Conservation (phyloP, 2,797 vertebrate species). For the Meriones psammophilus region DNA sequence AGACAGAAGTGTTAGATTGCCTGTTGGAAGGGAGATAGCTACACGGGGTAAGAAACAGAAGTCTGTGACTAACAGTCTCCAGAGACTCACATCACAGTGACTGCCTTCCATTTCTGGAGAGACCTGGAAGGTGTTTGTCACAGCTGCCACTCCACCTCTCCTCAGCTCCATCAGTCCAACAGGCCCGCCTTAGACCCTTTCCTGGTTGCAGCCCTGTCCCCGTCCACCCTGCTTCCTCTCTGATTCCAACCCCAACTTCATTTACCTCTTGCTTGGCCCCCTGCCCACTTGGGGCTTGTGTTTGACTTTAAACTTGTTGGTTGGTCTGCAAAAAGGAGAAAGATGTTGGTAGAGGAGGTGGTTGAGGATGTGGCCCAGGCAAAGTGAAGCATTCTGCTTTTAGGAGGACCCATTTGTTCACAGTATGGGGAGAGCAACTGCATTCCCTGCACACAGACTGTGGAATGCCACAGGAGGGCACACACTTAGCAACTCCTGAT, state of each 20-base stretch:
- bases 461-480: neutral
- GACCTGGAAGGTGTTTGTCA: constrained; percentile 24
- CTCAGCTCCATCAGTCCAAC: neutral
- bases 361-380: neutral
- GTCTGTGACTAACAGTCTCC: neutral
- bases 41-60: neutral
- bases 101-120: neutral
- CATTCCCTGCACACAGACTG: neutral
- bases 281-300: constrained; percentile 84
- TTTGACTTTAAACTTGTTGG: constrained; percentile 86
- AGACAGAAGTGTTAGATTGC: neutral
- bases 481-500: neutral
- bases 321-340: constrained; percentile 88
- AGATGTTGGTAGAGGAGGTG: constrained; percentile 58
- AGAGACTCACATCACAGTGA: neutral
- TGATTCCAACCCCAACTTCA: constrained; percentile 56
- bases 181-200: neutral
- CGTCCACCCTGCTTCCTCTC: neutral
- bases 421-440: neutral
- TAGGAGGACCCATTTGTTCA: constrained; percentile 14
- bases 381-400: neutral
- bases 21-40: neutral
- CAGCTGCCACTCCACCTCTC: neutral
- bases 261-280: constrained; percentile 88
- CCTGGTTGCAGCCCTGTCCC: neutral